These are phyloP conservation scores for Theropithecus gelada DNA, from an alignment of 2,113 vertebrate genomes.

Conservation along the genomic window DNA sequence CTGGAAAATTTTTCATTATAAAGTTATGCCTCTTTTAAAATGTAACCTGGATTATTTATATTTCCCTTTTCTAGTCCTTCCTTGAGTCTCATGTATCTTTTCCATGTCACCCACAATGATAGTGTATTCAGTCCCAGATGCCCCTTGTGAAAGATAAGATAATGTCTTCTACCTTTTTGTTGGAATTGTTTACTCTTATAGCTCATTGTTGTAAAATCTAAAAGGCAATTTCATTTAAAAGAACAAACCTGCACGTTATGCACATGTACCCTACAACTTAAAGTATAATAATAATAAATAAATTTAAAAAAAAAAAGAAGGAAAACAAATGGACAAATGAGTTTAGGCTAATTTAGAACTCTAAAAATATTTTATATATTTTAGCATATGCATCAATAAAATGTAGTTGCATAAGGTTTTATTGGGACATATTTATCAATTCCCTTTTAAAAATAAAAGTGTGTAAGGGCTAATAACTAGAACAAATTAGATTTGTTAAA, in stretches of 20 bases:
- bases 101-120: neutral
- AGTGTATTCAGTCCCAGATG: neutral
- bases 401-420: neutral
- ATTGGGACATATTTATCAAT: slow-evolving; percentile 3
- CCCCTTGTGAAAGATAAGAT: neutral
- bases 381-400: slow-evolving; percentile 17
- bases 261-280: too few relatives aligned
- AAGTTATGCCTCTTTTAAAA: neutral
- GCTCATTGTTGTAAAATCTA: neutral
- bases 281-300: too few relatives aligned
- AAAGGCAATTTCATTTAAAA: neutral
- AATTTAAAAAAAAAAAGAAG: slow-evolving; percentile 25
- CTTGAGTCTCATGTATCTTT: neutral
- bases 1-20: neutral
- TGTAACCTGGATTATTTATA: neutral
- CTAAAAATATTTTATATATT: neutral
- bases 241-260: neutral
- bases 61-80: neutral
- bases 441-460: neutral
- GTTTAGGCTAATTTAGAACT: neutral
- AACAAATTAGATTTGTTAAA: slow-evolving; percentile 53
- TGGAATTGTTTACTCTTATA: neutral
- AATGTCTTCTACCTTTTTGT: neutral
- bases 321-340: neutral
- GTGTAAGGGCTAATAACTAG: neutral